Percentiles rank a stretch among this genome's conserved stretches.
Evolutionary conservation across 2,113 vertebrate species (phyloP).

Genomic region (Ramphastos sulfuratus): DNA sequence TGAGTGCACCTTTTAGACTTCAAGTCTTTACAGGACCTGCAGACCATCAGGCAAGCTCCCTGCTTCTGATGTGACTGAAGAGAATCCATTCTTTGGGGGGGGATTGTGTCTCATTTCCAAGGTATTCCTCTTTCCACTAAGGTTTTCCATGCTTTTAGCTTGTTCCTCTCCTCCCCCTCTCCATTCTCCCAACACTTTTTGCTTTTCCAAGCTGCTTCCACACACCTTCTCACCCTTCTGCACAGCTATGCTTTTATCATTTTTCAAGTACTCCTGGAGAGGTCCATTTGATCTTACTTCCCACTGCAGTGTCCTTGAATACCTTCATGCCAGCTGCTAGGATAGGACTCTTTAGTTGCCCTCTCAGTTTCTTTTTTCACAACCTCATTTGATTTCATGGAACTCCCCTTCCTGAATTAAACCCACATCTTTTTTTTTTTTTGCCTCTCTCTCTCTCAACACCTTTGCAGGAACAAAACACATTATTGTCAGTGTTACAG

Average conservation of each 20-base stretch:
- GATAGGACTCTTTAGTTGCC: neutral
- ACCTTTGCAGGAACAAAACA: neutral
- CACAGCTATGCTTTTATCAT: neutral
- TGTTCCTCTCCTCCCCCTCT: neutral
- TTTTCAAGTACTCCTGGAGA: neutral
- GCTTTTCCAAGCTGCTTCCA: neutral
- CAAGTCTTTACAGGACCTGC: neutral
- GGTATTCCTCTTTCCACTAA: neutral
- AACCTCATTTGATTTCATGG: neutral
- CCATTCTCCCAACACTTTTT: neutral
- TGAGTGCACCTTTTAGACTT: neutral
- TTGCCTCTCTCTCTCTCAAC: neutral
- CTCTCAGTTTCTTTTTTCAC: neutral
- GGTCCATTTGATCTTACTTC: neutral
- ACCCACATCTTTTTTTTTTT: neutral
- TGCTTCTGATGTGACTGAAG: neutral
- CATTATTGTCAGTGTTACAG: neutral
- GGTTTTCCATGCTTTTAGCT: neutral
- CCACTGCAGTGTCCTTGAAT: neutral
- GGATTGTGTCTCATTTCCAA: neutral
- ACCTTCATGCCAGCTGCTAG: neutral
- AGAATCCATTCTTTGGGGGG: neutral
- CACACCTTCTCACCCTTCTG: neutral
- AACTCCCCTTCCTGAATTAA: neutral
- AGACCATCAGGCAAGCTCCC: neutral